Percentiles rank a stretch among this genome's conserved stretches.
Conservation (phyloP, 2,888 invertebrate genomes). For the Aphodius sticticus region DNA sequence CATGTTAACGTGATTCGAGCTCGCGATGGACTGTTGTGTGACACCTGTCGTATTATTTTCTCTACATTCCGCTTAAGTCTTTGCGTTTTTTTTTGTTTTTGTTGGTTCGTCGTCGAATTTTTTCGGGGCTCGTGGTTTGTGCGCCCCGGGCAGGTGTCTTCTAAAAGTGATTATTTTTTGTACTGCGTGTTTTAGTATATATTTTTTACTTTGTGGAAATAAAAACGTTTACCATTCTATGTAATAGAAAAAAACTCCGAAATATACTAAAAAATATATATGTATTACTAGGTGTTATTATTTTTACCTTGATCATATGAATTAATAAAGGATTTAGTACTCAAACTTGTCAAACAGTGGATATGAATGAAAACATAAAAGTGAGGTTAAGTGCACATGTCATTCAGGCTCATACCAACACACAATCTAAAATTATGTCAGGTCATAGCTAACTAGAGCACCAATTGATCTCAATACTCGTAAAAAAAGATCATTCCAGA, state of each 20-base stretch:
- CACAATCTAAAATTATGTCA: too few species aligned
- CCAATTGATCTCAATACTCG: too few species aligned
- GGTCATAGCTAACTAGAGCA: too few species aligned
- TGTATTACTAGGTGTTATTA: background rate
- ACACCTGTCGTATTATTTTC: background rate
- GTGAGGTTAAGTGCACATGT: too few species aligned
- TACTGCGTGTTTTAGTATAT: conserved; percentile 4
- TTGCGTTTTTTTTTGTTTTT: background rate
- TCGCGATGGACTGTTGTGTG: background rate
- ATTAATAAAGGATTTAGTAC: too few species aligned
- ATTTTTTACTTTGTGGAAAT: background rate
- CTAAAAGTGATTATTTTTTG: conserved; percentile 4
- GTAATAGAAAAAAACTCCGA: background rate
- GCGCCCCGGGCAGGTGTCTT: background rate
- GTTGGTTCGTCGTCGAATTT: background rate
- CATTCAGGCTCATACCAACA: too few species aligned
- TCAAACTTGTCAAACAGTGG: too few species aligned
- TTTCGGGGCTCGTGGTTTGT: background rate
- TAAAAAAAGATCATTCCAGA: too few species aligned
- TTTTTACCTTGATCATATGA: background rate
- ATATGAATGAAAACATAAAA: too few species aligned
- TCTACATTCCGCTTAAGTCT: background rate
- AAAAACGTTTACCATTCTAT: background rate
- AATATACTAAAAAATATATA: background rate
- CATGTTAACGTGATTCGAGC: background rate